Base-by-base conservation (phyloP, 1,140 invertebrate genomes). In the Riptortus pedestris region DNA sequence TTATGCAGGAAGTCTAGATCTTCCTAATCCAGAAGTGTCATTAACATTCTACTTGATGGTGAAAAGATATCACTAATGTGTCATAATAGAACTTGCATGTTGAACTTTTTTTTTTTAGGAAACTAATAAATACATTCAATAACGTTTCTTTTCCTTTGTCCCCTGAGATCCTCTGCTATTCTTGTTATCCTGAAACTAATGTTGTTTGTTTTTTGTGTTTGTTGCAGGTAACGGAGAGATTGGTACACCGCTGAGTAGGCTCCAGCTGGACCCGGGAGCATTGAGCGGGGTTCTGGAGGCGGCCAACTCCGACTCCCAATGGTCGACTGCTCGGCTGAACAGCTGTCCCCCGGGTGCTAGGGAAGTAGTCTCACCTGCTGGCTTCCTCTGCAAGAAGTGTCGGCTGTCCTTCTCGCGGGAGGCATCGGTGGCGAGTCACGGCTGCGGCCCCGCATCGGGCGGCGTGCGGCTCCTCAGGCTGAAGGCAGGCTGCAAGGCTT, bases 341-440 rank as follows among this genome's bases (percentile, higher is more conserved):
- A 28, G 27, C 38, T n/a, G 26, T 11, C 52, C 47, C 12, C 51
- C 18, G 59, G 65, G 43, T 20, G 61, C 43, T 20, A 55, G 57
- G 0, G 55, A 60, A 22, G 62, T 62, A 18, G 69, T 68, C 2
- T 78, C 77, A 16, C 77, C 78, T 11, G 64, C 63, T 16, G 66
- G 66, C 22, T 86, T 87, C 77, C 86, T 91, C 60, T 92, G 89
- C 78, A 88, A 89, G 72, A 85, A 88, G 71, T 92, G 89, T 74
- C 86, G 88, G 62, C 80, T 88, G 55, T 88, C 89, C 2, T 91
- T 87, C 75, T 83, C 80, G 12, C 81, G 82, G 47, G 79, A 81
- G 68, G 65, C 69, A 16, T 69, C 71, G 24, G 67, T 70, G 24
- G 66, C 68, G 67, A 67, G 73, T 27, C 76, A 77, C 68, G 79